phyloP scores from a whole-genome alignment of 2,797 vertebrate genomes.

The Platyrinchus mystaceus region DNA sequence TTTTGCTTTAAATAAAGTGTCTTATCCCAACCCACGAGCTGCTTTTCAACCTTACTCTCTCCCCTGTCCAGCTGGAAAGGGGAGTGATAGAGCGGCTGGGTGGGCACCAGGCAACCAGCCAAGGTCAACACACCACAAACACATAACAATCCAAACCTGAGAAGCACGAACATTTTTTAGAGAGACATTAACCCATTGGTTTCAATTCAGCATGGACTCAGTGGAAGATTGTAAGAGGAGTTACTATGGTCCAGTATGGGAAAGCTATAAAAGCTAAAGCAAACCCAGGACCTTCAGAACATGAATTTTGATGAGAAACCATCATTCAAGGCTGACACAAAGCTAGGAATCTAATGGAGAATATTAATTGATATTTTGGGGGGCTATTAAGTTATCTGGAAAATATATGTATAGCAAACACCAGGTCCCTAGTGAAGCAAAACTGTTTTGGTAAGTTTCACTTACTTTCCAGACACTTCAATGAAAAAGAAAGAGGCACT shows the following conservation, averaged over 20 bases:
- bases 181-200: neutral
- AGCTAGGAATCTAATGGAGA: neutral
- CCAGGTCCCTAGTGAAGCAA: neutral
- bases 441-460: neutral
- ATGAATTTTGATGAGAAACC: neutral
- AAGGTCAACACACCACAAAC: neutral
- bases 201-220: neutral
- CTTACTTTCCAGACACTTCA: neutral
- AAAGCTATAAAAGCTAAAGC: neutral
- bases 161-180: neutral
- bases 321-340: neutral
- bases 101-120: neutral
- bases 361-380: neutral
- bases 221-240: neutral
- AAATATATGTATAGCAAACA: neutral
- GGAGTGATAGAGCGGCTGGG: too few relatives aligned
- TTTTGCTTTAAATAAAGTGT: too few relatives aligned
- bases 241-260: neutral
- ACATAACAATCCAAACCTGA: neutral
- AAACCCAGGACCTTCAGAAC: neutral
- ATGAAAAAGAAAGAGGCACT: neutral
- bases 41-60: too few relatives aligned
- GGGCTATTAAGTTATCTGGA: neutral
- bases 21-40: too few relatives aligned
- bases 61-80: too few relatives aligned